Evolutionary conservation across 2,113 vertebrate genomes (phyloP), one percentile per base, ranked within the genome.

Genomic region (Heterotis niloticus): DNA sequence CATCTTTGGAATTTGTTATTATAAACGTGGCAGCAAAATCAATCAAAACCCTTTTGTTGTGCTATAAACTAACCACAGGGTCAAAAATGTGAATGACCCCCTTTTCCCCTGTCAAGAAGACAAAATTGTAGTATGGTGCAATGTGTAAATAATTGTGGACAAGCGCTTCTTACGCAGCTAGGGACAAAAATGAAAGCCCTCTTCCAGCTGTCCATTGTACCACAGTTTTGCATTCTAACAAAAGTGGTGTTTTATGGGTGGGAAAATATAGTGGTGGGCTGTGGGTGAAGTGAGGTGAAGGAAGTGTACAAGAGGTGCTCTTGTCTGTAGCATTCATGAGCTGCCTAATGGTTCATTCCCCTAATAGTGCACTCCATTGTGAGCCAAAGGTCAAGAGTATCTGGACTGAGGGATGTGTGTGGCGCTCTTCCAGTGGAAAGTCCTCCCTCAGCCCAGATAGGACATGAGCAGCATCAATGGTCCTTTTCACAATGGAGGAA

Each of bases 401-500:
- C 10, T 13, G 4, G n/a, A 64, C 52, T 59, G 67, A 69, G 75
- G 51, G 56, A 18, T 62, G 59, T 17, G 64, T 70, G 65, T 16
- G 69, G 66, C 67, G 64, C 68, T 79, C 70, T 57, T 68, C 17
- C 71, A 84, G 67, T 69, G 70, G 83, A 80, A 82, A 84, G 69
- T 64, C 14, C 76, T 23, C 26, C 76, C 65, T 28, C 60, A 54
- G 70, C 51, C 59, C 72, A 59, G 73, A 23, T 10, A 67, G 59
- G 20, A 60, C 28, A 16, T 62, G 65, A 5, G 72, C 76, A 52
- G 54, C 28, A 71, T 81, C 76, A 75, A 79, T 70, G 29, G 81
- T 71, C 60, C 24, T 69, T 64, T 77, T 83, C 72, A 81, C 77
- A 34, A 29, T 68, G 17, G 76, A 60, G 74, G 80, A 73, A 69